Evolutionary conservation across 1,140 invertebrate genomes (phyloP).

Genomic region (Centruroides sculpturatus): DNA sequence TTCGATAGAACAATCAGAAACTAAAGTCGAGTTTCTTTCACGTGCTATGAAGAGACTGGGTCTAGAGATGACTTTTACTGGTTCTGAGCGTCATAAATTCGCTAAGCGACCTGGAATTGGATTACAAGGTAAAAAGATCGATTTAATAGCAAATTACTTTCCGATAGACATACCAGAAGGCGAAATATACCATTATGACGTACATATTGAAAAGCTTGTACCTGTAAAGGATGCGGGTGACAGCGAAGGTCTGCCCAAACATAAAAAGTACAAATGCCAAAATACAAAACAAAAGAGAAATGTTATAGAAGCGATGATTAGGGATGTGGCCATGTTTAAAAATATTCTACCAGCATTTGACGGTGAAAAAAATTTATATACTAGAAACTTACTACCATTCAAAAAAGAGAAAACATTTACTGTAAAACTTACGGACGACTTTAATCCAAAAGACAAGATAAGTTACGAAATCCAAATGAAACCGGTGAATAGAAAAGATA

Average conservation of each 20-base stretch:
- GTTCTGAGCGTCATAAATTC: too few relatives aligned
- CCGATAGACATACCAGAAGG: too few relatives aligned
- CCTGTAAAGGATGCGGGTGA: background rate
- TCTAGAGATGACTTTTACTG: too few relatives aligned
- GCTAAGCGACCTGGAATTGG: too few relatives aligned
- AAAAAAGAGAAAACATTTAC: background rate
- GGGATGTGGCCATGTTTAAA: background rate
- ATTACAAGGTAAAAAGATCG: too few relatives aligned
- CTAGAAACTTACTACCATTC: background rate
- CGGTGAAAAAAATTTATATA: slow-evolving; percentile 7
- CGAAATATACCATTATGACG: background rate
- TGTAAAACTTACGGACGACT: background rate
- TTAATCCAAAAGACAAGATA: background rate
- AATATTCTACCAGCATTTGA: slow-evolving; percentile 3
- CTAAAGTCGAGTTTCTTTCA: too few relatives aligned
- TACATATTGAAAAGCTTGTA: background rate
- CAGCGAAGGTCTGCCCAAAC: too few relatives aligned
- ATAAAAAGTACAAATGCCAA: slow-evolving; percentile 1
- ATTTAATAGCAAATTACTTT: too few relatives aligned
- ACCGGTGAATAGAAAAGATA: slow-evolving; percentile 1
- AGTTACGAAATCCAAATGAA: background rate
- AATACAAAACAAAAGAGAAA: slow-evolving; percentile 3
- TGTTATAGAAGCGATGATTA: slow-evolving; percentile 1
- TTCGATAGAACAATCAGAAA: too few relatives aligned
- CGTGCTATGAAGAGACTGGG: too few relatives aligned